Evolutionary conservation across 2,797 vertebrate species (phyloP), one percentile per base, ranked within the genome.

Genomic region (Naso thynnoides): DNA sequence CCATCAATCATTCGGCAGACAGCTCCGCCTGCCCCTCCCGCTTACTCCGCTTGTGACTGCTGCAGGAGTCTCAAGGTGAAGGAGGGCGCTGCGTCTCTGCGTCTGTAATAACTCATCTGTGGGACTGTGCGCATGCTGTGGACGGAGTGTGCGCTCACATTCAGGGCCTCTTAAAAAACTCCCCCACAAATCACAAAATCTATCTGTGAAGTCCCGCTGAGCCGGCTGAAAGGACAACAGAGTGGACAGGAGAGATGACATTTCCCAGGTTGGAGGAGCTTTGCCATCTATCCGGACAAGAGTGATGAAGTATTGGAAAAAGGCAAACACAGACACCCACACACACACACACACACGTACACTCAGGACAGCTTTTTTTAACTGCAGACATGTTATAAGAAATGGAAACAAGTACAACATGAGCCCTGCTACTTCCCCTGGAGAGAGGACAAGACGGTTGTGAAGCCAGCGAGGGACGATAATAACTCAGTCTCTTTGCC

Each of bases 1-100:
- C 87, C 89, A 93, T 93, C 92, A 92, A 91, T 93, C 91, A 93
- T 9, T 15, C 0, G 3, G 64, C 74, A 65, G 88, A 84, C 88
- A 86, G 84, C 78, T 49, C 45, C 52, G 23, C 67, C 70, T 3
- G 56, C 78, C 73, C 19, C 44, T 11, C 44, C 49, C 24, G 7
- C 21, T 53, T 2, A 42, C 86, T 55, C 52, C 0, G 10, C 71
- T 26, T 47, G 18, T 13, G 31, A 54, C 60, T 74, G 54, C 78
- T 58, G 82, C 85, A 81, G 69, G 61, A 83, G 87, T 73, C 77
- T 91, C 83, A 88, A 91, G 90, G 89, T 92, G 89, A 91, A 76
- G 84, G 79, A 88, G 86, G 83, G 68, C 70, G 76, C 72, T 45
- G 80, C 53, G 24, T 58, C 77, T 73, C 78, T 21, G 65, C 42